Percentiles rank a stretch among this genome's conserved stretches.
phyloP scores from a whole-genome alignment of 2,797 vertebrate species.

The Sphenopsis melanotis region DNA sequence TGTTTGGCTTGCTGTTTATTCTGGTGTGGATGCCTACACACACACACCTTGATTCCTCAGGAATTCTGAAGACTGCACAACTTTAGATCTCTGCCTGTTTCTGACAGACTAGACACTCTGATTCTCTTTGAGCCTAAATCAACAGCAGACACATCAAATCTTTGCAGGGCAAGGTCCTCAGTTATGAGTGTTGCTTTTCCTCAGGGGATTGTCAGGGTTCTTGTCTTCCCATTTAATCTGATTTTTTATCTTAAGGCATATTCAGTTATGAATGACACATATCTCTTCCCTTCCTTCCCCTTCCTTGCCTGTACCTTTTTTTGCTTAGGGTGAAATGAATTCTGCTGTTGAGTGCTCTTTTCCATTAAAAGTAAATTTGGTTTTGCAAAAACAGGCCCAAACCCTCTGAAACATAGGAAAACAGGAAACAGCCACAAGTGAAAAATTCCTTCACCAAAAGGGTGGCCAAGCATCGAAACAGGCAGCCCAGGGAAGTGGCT shows the following conservation, averaged over 20 bases:
- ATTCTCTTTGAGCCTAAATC: neutral
- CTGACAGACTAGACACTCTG: neutral
- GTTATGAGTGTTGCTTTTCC: neutral
- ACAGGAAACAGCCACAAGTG: no score
- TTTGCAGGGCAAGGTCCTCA: neutral
- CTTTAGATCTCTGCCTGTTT: neutral
- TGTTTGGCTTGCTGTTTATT: neutral
- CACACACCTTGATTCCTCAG: neutral
- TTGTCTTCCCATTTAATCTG: neutral
- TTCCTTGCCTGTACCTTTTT: neutral
- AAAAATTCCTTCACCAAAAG: neutral
- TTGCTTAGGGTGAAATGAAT: neutral
- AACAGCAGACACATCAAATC: neutral
- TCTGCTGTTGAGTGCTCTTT: neutral
- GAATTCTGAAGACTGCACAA: neutral
- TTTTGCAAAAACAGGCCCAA: neutral
- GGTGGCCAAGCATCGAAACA: accelerated
- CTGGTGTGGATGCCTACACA: neutral
- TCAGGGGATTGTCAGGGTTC: neutral
- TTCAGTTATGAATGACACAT: neutral
- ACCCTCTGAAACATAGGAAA: neutral
- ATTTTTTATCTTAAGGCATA: neutral
- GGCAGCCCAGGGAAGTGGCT: neutral
- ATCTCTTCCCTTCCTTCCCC: neutral
- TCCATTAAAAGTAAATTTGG: neutral